phyloP scores from a whole-genome alignment of 2,797 vertebrate species.

The Taenioides sp. region DNA sequence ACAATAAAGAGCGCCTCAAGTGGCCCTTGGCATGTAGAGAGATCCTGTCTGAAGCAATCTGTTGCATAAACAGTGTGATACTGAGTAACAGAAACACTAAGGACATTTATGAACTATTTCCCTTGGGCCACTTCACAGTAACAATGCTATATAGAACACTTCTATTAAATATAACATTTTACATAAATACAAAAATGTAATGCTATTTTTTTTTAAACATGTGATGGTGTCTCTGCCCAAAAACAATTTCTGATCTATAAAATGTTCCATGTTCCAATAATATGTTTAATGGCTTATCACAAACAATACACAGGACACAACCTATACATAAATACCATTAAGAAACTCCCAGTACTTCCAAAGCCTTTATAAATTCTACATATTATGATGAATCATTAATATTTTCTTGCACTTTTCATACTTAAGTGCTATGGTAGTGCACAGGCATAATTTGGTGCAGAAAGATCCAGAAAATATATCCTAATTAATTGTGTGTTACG shows the following conservation, averaged over 20 bases:
- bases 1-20: conserved; percentile 43
- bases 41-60: conserved; percentile 37
- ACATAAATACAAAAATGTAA: neutral
- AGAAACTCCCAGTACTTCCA: neutral
- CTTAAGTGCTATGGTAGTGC: neutral
- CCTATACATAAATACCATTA: neutral
- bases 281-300: too few relatives aligned
- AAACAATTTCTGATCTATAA: neutral
- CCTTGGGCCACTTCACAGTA: neutral
- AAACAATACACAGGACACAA: too few relatives aligned
- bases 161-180: neutral
- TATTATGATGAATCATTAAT: neutral
- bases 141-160: neutral
- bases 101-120: conserved; percentile 18
- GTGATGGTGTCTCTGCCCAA: neutral
- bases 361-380: neutral
- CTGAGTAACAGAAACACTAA: conserved; percentile 19
- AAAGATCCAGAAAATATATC: neutral
- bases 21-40: conserved; percentile 27
- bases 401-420: neutral
- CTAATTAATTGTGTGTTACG: neutral
- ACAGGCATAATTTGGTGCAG: neutral
- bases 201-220: neutral
- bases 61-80: conserved; percentile 39
- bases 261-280: neutral